Percentiles rank a stretch among this genome's conserved stretches.
These are phyloP conservation scores for Sparus aurata DNA, from an alignment of 2,797 vertebrate genomes.

Conservation along the genomic window DNA sequence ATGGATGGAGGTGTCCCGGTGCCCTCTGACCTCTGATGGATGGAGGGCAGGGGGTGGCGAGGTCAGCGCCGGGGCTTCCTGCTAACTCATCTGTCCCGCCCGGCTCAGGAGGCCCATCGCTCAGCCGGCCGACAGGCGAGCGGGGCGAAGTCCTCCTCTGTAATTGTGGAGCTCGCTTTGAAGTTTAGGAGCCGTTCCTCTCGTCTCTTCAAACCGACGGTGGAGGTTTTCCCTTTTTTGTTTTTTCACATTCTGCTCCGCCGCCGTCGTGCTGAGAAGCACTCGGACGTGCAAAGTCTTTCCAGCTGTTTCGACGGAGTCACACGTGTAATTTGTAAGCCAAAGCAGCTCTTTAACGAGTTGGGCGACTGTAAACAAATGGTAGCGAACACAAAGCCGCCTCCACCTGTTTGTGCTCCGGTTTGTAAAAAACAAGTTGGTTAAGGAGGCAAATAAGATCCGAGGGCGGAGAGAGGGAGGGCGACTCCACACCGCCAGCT, in stretches of 20 bases:
- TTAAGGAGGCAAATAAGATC: conserved; percentile 86
- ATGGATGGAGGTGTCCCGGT: conserved; percentile 84
- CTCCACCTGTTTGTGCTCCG: conserved; percentile 89
- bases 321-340: conserved; percentile 35
- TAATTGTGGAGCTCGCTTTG: conserved; percentile 52
- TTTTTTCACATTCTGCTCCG: neutral
- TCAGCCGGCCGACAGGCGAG: conserved; percentile 31
- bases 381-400: neutral
- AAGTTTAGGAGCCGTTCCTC: conserved; percentile 19
- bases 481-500: conserved; percentile 94
- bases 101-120: conserved; percentile 41
- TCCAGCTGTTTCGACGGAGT: conserved; percentile 49
- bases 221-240: neutral
- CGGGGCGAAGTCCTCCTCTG: conserved; percentile 15
- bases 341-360: conserved; percentile 32
- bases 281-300: conserved; percentile 39
- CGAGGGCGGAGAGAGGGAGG: conserved; percentile 88
- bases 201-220: neutral
- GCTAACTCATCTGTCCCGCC: conserved; percentile 41
- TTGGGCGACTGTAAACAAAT: conserved; percentile 42
- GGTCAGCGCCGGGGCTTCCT: conserved; percentile 63
- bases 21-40: conserved; percentile 88
- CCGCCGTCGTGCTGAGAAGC: neutral
- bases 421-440: conserved; percentile 77
- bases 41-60: conserved; percentile 35